Evolutionary conservation across 2,888 invertebrate genomes (phyloP), one percentile per base, ranked within the genome.

Genomic region (Petrophora chlorosata): DNA sequence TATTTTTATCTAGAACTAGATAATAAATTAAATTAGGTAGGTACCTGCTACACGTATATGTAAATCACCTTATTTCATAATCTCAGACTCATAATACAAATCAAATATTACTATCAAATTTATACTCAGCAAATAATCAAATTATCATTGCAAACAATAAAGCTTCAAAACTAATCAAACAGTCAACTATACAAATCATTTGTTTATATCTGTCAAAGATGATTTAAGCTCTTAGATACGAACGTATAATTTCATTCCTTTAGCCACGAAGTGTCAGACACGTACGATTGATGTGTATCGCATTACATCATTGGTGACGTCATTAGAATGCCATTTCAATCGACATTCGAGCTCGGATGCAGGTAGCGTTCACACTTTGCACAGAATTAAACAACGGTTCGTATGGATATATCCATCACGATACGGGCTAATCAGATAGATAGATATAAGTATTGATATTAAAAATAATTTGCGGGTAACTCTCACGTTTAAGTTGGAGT

Each of bases 231-330:
- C 43, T 5, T 9, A 13, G 47, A 56, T 53, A 53, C 30, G 30
- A 51, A 53, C 50, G 35, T 59, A 53, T 59, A 51, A 56, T 56
- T 56, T 49, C 46, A 56, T 54, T 54, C 35, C 40, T 52, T 50
- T 56, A 39, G 41, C 47, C 52, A 53, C 59, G 49, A 39, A 59
- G 52, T 54, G 59, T 56, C 59, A 56, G 52, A 44, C 34, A 14
- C 19, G 26, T 45, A 52, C 56, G 50, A 59, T 59, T 53, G 59
- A 59, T 59, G 59, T 53, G 65, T 72, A 70, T 71, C 70, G 68
- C 73, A 84, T 87, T 85, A 76, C 85, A 80, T 87, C 85, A 87
- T 65, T 75, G 76, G 32, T 85, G 85, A 87, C 87, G 87, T 85
- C 83, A 87, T 53, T 51, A 59, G 56, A 53, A 50, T 75, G 73